Conservation (phyloP, 1,140 invertebrate species). For the Penaeus japonicus region DNA sequence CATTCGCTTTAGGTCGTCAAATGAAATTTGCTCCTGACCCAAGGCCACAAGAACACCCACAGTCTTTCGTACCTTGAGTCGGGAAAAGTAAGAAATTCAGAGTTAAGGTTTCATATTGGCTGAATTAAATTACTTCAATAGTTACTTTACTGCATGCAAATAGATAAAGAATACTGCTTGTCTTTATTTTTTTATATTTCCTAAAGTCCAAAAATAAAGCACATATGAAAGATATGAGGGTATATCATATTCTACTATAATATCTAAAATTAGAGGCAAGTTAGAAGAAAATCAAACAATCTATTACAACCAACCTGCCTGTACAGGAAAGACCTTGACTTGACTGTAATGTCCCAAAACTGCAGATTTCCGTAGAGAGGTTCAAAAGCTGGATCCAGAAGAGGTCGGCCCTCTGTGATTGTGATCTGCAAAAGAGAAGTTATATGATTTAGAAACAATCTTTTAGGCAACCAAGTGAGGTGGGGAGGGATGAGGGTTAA, state of each 20-base stretch:
- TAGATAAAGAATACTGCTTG: too few species aligned
- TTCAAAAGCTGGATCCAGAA: constrained; percentile 62
- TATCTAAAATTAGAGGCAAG: neutral
- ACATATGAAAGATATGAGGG: too few species aligned
- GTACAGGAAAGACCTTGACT: constrained; percentile 74
- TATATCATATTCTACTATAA: too few species aligned
- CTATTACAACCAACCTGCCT: constrained; percentile 70
- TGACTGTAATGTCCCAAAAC: constrained; percentile 73
- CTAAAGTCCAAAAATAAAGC: too few species aligned
- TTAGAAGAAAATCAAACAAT: neutral
- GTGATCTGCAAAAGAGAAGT: constrained; percentile 23
- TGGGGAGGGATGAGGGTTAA: neutral
- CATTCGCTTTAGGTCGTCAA: constrained; percentile 74
- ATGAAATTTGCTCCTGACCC: constrained; percentile 69
- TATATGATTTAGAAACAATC: too few species aligned
- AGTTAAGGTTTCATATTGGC: neutral
- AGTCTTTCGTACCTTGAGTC: constrained; percentile 75
- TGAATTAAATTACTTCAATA: constrained; percentile 30
- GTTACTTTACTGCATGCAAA: neutral
- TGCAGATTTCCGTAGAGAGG: constrained; percentile 67
- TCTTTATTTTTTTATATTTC: too few species aligned
- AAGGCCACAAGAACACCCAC: constrained; percentile 72
- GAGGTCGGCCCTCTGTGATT: constrained; percentile 61
- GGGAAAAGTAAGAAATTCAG: constrained; percentile 53
- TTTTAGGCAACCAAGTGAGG: too few species aligned